Evolutionary conservation across 2,113 vertebrate genomes (phyloP).

Genomic region (Brachypteracias leptosomus): DNA sequence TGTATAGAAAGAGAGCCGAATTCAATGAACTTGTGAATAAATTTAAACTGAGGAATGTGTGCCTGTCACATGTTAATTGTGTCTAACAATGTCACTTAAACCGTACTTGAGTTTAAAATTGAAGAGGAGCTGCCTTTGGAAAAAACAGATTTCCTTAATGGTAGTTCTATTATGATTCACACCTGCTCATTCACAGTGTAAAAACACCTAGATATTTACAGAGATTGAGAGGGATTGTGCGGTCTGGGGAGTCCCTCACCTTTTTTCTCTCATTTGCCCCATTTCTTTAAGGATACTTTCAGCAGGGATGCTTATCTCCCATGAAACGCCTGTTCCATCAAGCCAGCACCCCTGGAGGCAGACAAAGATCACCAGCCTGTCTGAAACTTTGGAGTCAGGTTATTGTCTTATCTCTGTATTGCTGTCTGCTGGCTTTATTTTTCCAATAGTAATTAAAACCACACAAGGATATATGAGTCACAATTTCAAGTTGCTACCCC

Average conservation of each 20-base stretch:
- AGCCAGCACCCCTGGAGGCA: conserved; percentile 19
- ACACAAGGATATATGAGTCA: not conserved
- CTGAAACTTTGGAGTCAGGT: conserved; percentile 15
- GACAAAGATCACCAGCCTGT: not conserved
- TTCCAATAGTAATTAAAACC: conserved; percentile 17
- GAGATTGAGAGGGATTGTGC: not conserved
- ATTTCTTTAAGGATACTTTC: not conserved
- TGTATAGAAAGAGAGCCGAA: not conserved
- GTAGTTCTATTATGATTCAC: conserved; percentile 5
- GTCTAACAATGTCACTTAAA: not conserved
- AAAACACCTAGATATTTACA: not conserved
- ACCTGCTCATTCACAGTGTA: not conserved
- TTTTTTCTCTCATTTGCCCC: not conserved
- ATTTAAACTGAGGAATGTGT: not conserved
- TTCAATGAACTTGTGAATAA: not conserved
- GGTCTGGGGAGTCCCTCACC: not conserved
- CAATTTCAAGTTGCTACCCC: not conserved
- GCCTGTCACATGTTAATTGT: not conserved
- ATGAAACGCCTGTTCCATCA: conserved; percentile 28
- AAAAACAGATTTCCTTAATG: not conserved
- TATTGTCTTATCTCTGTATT: conserved; percentile 24
- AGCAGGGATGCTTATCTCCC: not conserved
- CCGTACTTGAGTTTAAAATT: not conserved
- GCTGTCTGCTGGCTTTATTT: not conserved
- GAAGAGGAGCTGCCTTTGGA: not conserved